These are phyloP conservation scores for Bombus waltoni DNA, from an alignment of 1,140 invertebrate genomes.

Conservation along the genomic window DNA sequence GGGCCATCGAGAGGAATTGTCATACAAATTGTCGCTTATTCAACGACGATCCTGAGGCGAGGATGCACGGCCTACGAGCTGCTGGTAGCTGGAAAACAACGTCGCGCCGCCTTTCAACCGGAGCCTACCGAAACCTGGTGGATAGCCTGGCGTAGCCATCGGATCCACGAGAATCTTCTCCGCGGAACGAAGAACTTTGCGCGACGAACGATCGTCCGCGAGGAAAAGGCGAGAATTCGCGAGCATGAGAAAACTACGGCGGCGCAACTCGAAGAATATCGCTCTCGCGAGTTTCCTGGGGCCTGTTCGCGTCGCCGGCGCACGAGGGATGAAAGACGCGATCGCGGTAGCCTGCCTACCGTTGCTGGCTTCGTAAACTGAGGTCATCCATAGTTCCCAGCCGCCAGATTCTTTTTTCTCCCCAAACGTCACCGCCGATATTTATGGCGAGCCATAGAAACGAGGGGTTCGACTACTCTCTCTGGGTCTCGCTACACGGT, in stretches of 20 bases:
- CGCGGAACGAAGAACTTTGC: too few species aligned
- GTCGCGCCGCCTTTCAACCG: background rate
- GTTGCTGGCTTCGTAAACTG: conserved; percentile 59
- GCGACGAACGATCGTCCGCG: too few species aligned
- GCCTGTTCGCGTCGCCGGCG: too few species aligned
- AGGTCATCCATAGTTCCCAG: conserved; percentile 67
- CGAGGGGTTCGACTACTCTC: conserved; percentile 70
- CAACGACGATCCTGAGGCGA: conserved; percentile 56
- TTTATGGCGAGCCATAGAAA: conserved; percentile 78
- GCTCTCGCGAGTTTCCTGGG: too few species aligned
- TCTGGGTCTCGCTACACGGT: conserved; percentile 58
- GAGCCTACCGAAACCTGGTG: background rate
- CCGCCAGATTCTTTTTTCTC: conserved; percentile 69
- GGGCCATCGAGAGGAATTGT: conserved; percentile 71
- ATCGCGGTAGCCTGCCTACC: conserved; percentile 41
- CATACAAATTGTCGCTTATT: conserved; percentile 77
- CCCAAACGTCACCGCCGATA: conserved; percentile 77
- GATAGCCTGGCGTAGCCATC: background rate
- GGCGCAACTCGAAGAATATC: too few species aligned
- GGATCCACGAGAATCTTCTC: background rate
- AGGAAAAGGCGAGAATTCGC: too few species aligned
- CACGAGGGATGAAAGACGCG: too few species aligned
- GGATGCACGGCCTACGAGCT: conserved; percentile 52
- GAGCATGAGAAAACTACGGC: too few species aligned
- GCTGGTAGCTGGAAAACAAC: conserved; percentile 46